Conservation (phyloP, 2,797 vertebrate species). For the Thamnophis elegans region DNA sequence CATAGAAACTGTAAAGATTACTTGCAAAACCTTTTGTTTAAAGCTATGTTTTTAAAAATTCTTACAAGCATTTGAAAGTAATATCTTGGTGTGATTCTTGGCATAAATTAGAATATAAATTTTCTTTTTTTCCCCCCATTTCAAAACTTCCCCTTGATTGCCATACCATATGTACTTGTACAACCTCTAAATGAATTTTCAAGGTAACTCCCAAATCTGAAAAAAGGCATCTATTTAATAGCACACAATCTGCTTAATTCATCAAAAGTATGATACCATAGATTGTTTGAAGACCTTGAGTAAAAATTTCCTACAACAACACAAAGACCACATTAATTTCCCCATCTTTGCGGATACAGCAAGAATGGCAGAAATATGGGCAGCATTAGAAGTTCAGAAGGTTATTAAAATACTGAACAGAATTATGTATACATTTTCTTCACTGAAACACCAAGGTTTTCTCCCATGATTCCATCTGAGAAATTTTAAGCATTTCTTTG, state of each 20-base stretch:
- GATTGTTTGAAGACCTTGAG: neutral
- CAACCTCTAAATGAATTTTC: conserved; percentile 31
- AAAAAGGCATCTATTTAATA: neutral
- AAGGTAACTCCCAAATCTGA: conserved; percentile 11
- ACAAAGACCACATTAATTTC: conserved; percentile 10
- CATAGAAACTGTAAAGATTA: conserved; percentile 10
- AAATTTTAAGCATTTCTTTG: neutral
- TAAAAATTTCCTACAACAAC: conserved; percentile 18
- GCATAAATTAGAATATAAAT: conserved; percentile 36
- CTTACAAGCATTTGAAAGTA: conserved; percentile 21
- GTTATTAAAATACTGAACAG: neutral
- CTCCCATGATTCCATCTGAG: neutral
- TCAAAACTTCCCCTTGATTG: conserved; percentile 9
- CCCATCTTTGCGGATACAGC: neutral
- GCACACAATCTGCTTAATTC: conserved; percentile 34
- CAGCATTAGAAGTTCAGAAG: conserved; percentile 15
- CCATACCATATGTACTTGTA: conserved; percentile 9
- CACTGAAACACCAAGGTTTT: neutral
- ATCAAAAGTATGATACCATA: conserved; percentile 8
- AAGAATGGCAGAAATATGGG: neutral
- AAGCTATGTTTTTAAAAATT: conserved; percentile 22
- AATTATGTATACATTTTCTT: conserved; percentile 10
- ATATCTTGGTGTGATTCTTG: conserved; percentile 50
- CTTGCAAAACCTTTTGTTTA: conserved; percentile 12
- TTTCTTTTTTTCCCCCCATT: conserved; percentile 47